Evolutionary conservation across 1,140 invertebrate genomes (phyloP), one percentile per base, ranked within the genome.

Genomic region (Drosophila bocqueti): DNA sequence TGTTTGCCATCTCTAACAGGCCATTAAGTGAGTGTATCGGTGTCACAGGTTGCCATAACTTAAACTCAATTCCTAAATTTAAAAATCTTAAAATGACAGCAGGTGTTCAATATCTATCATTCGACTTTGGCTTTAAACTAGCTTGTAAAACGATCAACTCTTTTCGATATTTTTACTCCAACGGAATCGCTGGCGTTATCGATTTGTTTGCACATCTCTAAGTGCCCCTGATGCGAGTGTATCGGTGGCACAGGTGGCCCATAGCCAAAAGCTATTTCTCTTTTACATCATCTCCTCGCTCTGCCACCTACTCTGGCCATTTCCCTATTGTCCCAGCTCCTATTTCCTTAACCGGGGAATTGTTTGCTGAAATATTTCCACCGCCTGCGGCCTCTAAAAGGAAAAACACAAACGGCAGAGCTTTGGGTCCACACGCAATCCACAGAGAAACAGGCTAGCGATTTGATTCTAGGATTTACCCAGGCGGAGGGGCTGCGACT

Each of bases 241-340:
- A 34, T 46, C 54, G 26, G 43, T 72, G 62, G 64, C 46, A 87
- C 83, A 85, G 83, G 83, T 86, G 83, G 80, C 83, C 81, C 84
- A 86, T 67, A 86, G 83, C 83, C 63, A 54, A 76, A 76, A 59
- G 47, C 54, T 36, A 67, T 64, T 75, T 29, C 59, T 24, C 52
- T 29, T 29, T 15, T 36, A 45, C 38, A 76, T 65, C 49, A n/a
- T 13, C 49, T 52, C n/a, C 34, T 45, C 18, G 24, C 21, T 26
- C 26, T n/a, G 16, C 26, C 26, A 4, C 18, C 34, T 34, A 6
- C 52, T 24, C 34, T 38, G 34, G 24, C 34, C 54, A 15, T 34
- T 13, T 36, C 42, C 31, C 54, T 36, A 18, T 29, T 49, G 6
- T 36, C 13, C 15, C 24, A 74, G 69, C 50, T 34, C 62, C 76